Evolutionary conservation across 2,113 vertebrate genomes (phyloP), one percentile per base, ranked within the genome.

Genomic region (Prolemur simus): DNA sequence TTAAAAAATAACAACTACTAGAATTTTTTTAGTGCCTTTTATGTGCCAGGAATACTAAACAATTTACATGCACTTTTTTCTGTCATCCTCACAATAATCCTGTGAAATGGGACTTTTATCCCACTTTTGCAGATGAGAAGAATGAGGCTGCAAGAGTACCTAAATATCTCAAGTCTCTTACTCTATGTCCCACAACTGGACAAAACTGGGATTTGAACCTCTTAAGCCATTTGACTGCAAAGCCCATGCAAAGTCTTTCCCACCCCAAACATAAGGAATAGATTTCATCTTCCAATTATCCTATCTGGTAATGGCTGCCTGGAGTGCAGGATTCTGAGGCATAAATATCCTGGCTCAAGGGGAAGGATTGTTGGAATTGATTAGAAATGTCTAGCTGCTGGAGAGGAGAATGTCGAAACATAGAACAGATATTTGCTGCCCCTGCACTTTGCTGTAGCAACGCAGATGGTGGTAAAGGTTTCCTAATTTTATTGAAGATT

Each of bases 401-500:
- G 17, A 77, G 37, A 42, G 37, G 20, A 21, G 56, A 29, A 27
- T 93, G 39, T 80, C 54, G 87, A 91, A 71, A 82, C 15, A 21
- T 5, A 21, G 52, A n/a, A 80, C 49, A 42, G 64, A 47, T 84
- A 88, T 81, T 49, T 95, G 83, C 84, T 81, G 69, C 2, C n/a
- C 58, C 39, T 97, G 69, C 17, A 77, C 32, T 97, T 95, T 90
- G 69, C 80, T 95, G 88, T 87, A 95, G 52, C 96, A 94, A 95
- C 80, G 83, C 83, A 96, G 93, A 94, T 39, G 42, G 52, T 96
- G 69, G 49, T 82, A 87, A 94, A 93, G 11, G 3, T 85, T 85
- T 80, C 66, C 69, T 97, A 92, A 96, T 84, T 92, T 91, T 71
- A 96, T 92, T 58, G 71, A 86, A 71, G 78, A 90, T 92, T 96